These are phyloP conservation scores for Chitala chitala DNA, from an alignment of 2,113 vertebrate species.

Conservation along the genomic window DNA sequence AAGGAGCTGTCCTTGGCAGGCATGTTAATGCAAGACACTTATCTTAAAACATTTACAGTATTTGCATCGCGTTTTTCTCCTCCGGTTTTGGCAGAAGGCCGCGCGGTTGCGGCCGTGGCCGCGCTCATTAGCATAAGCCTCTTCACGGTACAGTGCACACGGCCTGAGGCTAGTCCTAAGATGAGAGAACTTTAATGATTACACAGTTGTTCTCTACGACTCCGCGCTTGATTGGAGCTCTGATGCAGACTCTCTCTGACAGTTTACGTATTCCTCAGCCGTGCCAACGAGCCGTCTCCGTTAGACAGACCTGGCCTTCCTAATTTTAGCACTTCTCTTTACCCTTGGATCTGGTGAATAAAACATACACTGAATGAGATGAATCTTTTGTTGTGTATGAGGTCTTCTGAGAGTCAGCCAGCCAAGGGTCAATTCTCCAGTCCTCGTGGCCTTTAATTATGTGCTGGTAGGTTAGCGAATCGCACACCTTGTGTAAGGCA, in stretches of 20 bases:
- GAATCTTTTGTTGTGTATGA: not conserved
- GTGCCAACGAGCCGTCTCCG: not conserved
- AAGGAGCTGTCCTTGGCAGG: not conserved
- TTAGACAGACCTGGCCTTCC: not conserved
- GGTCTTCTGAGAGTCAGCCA: not conserved
- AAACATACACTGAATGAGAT: not conserved
- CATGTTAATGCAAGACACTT: not conserved
- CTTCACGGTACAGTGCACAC: not conserved
- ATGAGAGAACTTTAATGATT: not conserved
- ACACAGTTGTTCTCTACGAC: not conserved
- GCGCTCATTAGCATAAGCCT: not conserved
- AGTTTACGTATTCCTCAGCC: conserved; percentile 5
- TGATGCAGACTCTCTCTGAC: conserved; percentile 13
- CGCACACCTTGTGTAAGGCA: not conserved
- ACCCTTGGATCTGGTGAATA: conserved; percentile 21
- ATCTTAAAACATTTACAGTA: too few species aligned
- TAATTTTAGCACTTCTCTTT: conserved; percentile 21
- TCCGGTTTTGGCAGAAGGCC: too few species aligned
- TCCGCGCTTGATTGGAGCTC: not conserved
- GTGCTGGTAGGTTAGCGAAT: not conserved
- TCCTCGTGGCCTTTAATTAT: conserved; percentile 1
- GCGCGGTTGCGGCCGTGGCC: too few species aligned
- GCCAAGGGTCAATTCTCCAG: conserved; percentile 1
- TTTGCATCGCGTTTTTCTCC: too few species aligned
- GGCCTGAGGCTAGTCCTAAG: not conserved